Evolutionary conservation across 1,140 invertebrate species (phyloP), one percentile per base, ranked within the genome.

Genomic region (Pristionchus pacificus): DNA sequence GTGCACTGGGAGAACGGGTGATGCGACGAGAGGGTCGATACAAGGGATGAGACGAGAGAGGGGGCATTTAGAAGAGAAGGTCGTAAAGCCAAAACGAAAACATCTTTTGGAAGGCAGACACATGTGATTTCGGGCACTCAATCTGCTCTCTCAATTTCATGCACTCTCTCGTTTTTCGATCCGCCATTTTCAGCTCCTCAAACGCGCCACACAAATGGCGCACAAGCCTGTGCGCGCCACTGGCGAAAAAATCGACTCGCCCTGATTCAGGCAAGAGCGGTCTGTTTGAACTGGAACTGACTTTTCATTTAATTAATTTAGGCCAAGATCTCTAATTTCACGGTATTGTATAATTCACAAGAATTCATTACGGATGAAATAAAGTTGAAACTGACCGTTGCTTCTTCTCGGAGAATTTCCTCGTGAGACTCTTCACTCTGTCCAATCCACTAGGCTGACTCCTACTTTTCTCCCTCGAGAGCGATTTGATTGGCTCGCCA

Each of bases 401-500:
- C 24, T 49, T 49, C 55, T 77, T 77, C 1, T 74, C 73, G 2
- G 76, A 77, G 15, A 77, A 55, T 49, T 74, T 70, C 30, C 76
- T 71, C 15, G 76, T 72, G 0, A 77, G 70, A 61, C 69, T 77
- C 31, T 74, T 74, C 1, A 77, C 72, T 24, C 76, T 59, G 55
- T 77, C 75, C 13, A 77, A 31, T 30, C 76, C 76, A 55, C 74
- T 72, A 1, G 76, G 76, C 58, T 77, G 76, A 62, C 74, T 76
- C 3, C 73, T 63, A 67, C 33, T 71, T 58, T 71, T 71, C 60
- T 71, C 62, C 60, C 65, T 71, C 24, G 68, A 55, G 1, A 30
- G 29, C 2, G 65, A 38, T 24, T 59, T 60, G 2, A 67, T 30
- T 27, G 65, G 55, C 6, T 59, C 60, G n/a, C 58, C 68, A 19